These are phyloP conservation scores for Bergia puertoricense DNA, from an alignment of 92 coral and sea anemone species.

Conservation along the genomic window DNA sequence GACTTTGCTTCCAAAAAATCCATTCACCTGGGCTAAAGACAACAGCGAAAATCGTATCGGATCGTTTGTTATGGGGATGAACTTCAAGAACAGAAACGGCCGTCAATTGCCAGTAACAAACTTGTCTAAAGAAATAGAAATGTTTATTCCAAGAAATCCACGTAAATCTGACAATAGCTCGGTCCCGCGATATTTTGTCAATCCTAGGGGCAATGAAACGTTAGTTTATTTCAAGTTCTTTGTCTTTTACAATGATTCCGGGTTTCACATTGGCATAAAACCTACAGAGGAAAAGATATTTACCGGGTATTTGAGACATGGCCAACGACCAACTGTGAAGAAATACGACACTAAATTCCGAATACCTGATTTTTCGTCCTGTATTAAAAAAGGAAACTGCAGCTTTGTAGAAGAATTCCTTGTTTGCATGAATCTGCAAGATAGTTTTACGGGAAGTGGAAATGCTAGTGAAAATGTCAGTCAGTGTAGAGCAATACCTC, in stretches of 20 bases:
- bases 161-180: constrained; percentile 20
- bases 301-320: constrained; percentile 24
- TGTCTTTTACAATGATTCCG: constrained; percentile 31
- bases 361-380: constrained; percentile 38
- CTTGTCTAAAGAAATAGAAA: constrained; percentile 40
- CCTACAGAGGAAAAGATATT: constrained; percentile 17
- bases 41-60: constrained; percentile 32
- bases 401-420: constrained; percentile 30
- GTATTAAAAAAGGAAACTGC: constrained; percentile 2
- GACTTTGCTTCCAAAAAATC: constrained; percentile 25
- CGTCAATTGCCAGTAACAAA: constrained; percentile 23
- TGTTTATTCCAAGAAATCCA: constrained; percentile 54
- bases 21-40: constrained; percentile 38
- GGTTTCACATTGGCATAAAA: constrained; percentile 34
- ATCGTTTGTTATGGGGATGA: constrained; percentile 38
- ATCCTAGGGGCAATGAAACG: constrained; percentile 36
- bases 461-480: neutral
- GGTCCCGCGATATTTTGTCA: constrained; percentile 34
- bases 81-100: constrained; percentile 28
- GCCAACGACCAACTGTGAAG: constrained; percentile 6
- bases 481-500: neutral
- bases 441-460: neutral
- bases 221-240: constrained; percentile 41
- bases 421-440: constrained; percentile 9
- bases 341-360: constrained; percentile 3